Base-by-base conservation (phyloP, 53 echinoderm and acorn worm species). In the Echinometra lucunter region DNA sequence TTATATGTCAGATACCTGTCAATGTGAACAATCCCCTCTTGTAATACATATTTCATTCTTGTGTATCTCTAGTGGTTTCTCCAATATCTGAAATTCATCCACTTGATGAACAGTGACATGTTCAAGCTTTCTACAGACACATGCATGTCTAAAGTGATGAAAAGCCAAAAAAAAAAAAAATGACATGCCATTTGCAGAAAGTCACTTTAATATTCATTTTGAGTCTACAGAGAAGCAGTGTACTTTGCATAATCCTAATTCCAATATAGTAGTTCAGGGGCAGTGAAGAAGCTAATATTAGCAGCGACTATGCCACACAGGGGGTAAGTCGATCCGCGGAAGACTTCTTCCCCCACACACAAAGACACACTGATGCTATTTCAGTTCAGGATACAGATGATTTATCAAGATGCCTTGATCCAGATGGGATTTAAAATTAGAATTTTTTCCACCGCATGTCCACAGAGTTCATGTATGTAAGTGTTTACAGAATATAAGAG, bases 351-450 rank as follows among this genome's bases (percentile, higher is more conserved):
- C 32, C 34, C 69, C 30, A 15, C 34, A 69, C 69, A 69, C 21
- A 78, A 10, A 42, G 38, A 69, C 13, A 32, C 32, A 69, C 69
- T 34, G 69, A 78, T 78, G 78, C 78, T 78, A 78, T 78, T 78
- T 78, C 78, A 42, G 78, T 78, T 42, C 78, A 78, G 78, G 78
- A 78, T 78, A 78, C 78, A 78, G 78, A 78, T 78, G 78, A 78
- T 78, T 40, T 78, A 78, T 78, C 78, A 78, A 78, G 78, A 78
- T 78, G 78, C 78, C 35, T 19, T 78, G 42, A 78, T 42, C 78
- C 78, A 78, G 78, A 78, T 42, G 8, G 42, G 40, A 42, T 78
- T 78, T 78, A 78, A 78, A 78, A 78, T 78, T 78, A 78, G 38
- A 40, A 40, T 38, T 35, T 72, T 42, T 78, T 38, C 78, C 37